phyloP scores from a whole-genome alignment of 2,113 vertebrate species.

The Colius striatus region DNA sequence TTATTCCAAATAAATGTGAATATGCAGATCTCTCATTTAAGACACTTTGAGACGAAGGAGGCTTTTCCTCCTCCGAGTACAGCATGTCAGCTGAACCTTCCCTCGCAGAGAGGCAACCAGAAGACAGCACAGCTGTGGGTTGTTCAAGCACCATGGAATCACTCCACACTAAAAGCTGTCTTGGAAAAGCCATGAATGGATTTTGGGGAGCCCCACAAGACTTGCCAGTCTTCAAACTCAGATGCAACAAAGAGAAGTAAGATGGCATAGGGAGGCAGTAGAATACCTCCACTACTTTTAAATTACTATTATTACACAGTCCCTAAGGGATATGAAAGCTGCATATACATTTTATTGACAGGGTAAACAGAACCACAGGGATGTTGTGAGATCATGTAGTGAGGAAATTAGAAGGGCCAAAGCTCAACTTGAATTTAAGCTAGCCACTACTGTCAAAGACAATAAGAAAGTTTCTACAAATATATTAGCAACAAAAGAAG shows the following conservation, averaged over 20 bases:
- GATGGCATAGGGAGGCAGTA: rapidly evolving
- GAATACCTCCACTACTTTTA: not conserved
- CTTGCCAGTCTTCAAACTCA: not conserved
- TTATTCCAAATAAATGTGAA: not conserved
- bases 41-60: not conserved
- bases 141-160: not conserved
- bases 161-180: not conserved
- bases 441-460: too few species aligned
- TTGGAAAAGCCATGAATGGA: not conserved
- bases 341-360: not conserved
- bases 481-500: too few species aligned
- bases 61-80: not conserved
- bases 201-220: not conserved
- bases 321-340: not conserved
- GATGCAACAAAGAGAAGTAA: not conserved
- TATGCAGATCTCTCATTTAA: not conserved
- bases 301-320: not conserved
- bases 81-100: not conserved
- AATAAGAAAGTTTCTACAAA: too few species aligned
- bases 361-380: not conserved
- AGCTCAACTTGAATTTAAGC: too few species aligned
- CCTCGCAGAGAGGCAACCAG: not conserved
- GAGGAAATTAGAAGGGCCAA: too few species aligned
- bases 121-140: not conserved
- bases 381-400: too few species aligned